Evolutionary conservation across 1,140 invertebrate genomes (phyloP).

Genomic region (Aradophagus sp.): DNA sequence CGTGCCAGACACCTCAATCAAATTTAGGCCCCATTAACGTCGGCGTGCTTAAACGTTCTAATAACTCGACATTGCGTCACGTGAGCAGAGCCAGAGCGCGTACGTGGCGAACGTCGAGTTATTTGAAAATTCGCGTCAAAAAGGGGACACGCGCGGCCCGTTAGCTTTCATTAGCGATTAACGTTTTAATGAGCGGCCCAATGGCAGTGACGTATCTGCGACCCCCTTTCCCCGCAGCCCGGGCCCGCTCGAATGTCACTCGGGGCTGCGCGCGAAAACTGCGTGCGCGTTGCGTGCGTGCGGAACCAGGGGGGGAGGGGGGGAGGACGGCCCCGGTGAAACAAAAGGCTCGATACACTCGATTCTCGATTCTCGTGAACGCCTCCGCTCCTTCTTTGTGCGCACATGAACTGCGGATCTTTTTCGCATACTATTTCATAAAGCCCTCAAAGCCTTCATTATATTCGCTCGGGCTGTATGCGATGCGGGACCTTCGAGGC

Average conservation of each 20-base stretch:
- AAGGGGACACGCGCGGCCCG: slow-evolving; percentile 56
- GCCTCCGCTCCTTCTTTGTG: slow-evolving; percentile 53
- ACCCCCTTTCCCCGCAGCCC: not conserved
- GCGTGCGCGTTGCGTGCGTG: slow-evolving; percentile 7
- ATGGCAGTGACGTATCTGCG: slow-evolving; percentile 16
- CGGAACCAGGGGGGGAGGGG: slow-evolving; percentile 27
- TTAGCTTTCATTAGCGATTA: slow-evolving; percentile 63
- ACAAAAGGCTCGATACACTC: slow-evolving; percentile 58
- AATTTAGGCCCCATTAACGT: slow-evolving; percentile 17
- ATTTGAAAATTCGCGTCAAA: slow-evolving; percentile 60
- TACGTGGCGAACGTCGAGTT: slow-evolving; percentile 49
- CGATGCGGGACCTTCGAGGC: slow-evolving; percentile 49
- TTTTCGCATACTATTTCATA: slow-evolving; percentile 53
- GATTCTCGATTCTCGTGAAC: slow-evolving; percentile 59
- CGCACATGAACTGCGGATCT: slow-evolving; percentile 53
- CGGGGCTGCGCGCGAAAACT: slow-evolving; percentile 51
- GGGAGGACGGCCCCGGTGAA: slow-evolving; percentile 29
- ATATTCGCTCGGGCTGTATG: slow-evolving; percentile 43
- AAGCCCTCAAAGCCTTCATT: slow-evolving; percentile 55
- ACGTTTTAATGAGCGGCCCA: slow-evolving; percentile 55
- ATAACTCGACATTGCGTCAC: slow-evolving; percentile 46
- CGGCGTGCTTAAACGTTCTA: slow-evolving; percentile 34
- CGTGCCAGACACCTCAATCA: no score
- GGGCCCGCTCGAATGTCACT: slow-evolving; percentile 9
- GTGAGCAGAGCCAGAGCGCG: slow-evolving; percentile 35